phyloP scores from a whole-genome alignment of 2,888 invertebrate species.

The Erynnis tages region DNA sequence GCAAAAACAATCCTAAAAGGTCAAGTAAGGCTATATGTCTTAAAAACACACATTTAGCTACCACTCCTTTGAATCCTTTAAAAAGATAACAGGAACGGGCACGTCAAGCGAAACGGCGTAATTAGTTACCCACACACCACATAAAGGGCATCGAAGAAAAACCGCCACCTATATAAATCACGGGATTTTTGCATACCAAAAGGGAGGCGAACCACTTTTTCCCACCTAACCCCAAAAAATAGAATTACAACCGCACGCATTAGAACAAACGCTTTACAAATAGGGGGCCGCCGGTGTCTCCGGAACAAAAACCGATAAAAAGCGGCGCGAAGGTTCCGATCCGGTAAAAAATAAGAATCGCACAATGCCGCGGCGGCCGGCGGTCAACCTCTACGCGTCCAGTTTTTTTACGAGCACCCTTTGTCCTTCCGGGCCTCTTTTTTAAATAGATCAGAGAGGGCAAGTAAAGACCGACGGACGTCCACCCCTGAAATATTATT shows the following conservation, averaged over 20 bases:
- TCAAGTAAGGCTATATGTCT: background rate
- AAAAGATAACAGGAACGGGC: slow-evolving; percentile 29
- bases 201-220: slow-evolving; percentile 60
- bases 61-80: slow-evolving; percentile 22
- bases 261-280: slow-evolving; percentile 71
- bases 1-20: background rate
- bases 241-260: slow-evolving; percentile 78
- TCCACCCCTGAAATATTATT: slow-evolving; percentile 77
- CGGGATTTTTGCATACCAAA: slow-evolving; percentile 60
- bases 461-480: slow-evolving; percentile 67
- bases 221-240: slow-evolving; percentile 55
- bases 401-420: slow-evolving; percentile 78
- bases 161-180: slow-evolving; percentile 48
- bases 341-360: slow-evolving; percentile 81
- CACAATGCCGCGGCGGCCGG: slow-evolving; percentile 70
- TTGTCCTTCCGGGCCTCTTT: slow-evolving; percentile 80
- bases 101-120: slow-evolving; percentile 30
- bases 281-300: slow-evolving; percentile 64
- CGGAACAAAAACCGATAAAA: slow-evolving; percentile 82
- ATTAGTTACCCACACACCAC: slow-evolving; percentile 31
- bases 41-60: slow-evolving; percentile 4
- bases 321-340: slow-evolving; percentile 76
- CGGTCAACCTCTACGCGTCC: slow-evolving; percentile 75
- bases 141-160: slow-evolving; percentile 43
- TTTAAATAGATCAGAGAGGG: slow-evolving; percentile 80